Percentiles rank a stretch among this genome's conserved stretches.
These are phyloP conservation scores for Mantis religiosa DNA, from an alignment of 2,888 invertebrate species.

Conservation along the genomic window DNA sequence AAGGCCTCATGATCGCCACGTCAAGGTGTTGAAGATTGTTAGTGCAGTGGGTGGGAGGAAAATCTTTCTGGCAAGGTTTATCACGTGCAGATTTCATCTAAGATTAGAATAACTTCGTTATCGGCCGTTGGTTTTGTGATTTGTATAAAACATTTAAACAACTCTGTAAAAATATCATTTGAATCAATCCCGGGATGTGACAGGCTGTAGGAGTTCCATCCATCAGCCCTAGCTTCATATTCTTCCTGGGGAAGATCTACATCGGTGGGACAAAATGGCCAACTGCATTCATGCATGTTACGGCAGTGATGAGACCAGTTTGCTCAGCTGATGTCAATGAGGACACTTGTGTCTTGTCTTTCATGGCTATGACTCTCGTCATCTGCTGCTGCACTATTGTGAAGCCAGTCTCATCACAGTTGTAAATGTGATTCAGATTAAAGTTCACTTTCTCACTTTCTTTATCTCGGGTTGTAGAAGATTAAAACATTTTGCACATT, in stretches of 20 bases:
- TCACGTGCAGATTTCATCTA: constrained; percentile 5
- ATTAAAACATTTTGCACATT: neutral
- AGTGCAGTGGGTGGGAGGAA: no score
- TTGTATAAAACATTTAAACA: no score
- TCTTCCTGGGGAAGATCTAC: neutral
- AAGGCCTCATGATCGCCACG: no score
- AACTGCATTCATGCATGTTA: constrained; percentile 10
- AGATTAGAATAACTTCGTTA: constrained; percentile 4
- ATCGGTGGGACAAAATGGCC: constrained; percentile 15
- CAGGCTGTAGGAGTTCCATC: constrained; percentile 13
- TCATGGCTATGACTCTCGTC: neutral
- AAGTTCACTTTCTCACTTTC: constrained; percentile 1
- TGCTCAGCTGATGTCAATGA: constrained; percentile 3
- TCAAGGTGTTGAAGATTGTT: no score
- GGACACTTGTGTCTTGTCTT: constrained; percentile 1
- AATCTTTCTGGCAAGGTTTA: constrained; percentile 26
- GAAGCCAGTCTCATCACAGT: constrained; percentile 15
- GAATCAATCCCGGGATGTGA: neutral
- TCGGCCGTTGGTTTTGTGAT: no score
- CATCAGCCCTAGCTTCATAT: constrained; percentile 19
- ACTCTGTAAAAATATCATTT: neutral
- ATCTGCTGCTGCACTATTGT: neutral
- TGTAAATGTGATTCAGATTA: neutral
- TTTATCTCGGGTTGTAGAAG: neutral
- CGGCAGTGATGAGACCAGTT: constrained; percentile 12